phyloP scores from a whole-genome alignment of 2,888 invertebrate species.

The Nemapogon koenigi region DNA sequence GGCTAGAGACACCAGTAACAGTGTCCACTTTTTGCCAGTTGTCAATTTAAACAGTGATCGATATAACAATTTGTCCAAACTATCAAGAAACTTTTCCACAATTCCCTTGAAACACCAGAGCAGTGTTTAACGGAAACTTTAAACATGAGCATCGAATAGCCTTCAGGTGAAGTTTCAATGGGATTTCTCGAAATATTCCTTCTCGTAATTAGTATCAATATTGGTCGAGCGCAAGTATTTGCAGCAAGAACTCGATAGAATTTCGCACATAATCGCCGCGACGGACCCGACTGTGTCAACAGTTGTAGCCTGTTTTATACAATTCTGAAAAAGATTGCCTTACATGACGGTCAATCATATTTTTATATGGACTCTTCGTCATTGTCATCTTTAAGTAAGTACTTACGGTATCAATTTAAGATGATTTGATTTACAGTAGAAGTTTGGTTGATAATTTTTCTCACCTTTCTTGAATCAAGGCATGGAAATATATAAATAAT shows the following conservation, averaged over 20 bases:
- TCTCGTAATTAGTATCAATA: conserved; percentile 9
- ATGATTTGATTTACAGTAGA: too few relatives aligned
- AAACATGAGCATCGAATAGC: conserved; percentile 7
- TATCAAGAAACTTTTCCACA: too few relatives aligned
- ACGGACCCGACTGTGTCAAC: conserved; percentile 8
- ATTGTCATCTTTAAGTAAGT: too few relatives aligned
- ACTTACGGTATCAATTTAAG: too few relatives aligned
- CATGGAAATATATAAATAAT: not conserved
- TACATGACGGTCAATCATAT: conserved; percentile 2
- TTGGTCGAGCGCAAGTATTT: conserved; percentile 5
- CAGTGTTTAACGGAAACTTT: conserved; percentile 3
- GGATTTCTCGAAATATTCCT: conserved; percentile 8
- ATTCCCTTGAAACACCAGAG: too few relatives aligned
- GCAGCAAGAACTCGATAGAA: conserved; percentile 6
- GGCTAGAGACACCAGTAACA: too few relatives aligned
- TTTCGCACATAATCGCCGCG: conserved; percentile 9
- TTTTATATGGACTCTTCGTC: too few relatives aligned
- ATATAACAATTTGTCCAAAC: too few relatives aligned
- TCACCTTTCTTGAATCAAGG: not conserved
- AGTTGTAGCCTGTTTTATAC: conserved; percentile 5
- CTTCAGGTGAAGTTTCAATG: conserved; percentile 6
- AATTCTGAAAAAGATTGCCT: not conserved
- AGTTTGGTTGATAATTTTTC: not conserved
- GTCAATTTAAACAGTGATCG: too few relatives aligned
- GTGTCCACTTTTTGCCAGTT: too few relatives aligned